Conservation (phyloP, 2,113 vertebrate species). For the Hippolais icterina region DNA sequence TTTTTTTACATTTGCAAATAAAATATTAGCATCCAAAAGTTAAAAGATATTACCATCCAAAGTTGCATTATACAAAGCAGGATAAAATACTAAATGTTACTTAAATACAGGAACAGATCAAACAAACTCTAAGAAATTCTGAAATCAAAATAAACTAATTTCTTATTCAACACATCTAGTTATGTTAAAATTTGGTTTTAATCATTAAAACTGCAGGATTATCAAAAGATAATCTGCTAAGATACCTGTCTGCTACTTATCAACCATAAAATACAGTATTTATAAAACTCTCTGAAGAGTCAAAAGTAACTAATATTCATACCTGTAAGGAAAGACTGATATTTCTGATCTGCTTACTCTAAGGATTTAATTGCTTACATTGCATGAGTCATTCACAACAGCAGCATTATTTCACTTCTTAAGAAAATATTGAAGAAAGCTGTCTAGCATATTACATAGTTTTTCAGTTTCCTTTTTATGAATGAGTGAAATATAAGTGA, state of each 20-base stretch:
- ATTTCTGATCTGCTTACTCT: neutral
- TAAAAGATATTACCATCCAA: neutral
- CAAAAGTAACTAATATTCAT: neutral
- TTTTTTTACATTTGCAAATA: conserved; percentile 1
- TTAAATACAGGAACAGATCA: neutral
- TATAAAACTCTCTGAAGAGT: neutral
- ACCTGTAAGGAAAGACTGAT: neutral
- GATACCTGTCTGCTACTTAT: neutral
- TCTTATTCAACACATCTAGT: neutral
- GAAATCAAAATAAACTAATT: neutral
- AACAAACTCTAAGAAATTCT: neutral
- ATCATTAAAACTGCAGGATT: neutral
- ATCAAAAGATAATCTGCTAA: neutral
- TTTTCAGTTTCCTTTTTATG: neutral
- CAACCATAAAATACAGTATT: neutral
- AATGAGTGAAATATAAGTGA: neutral
- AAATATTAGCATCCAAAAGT: neutral
- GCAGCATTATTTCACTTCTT: neutral
- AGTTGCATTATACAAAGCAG: neutral
- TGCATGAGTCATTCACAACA: neutral
- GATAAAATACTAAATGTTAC: neutral
- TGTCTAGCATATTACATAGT: neutral
- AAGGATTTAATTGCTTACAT: neutral
- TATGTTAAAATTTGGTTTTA: neutral
- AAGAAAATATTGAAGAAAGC: neutral